Evolutionary conservation across 2,113 vertebrate genomes (phyloP).

Genomic region (Euleptes europaea): DNA sequence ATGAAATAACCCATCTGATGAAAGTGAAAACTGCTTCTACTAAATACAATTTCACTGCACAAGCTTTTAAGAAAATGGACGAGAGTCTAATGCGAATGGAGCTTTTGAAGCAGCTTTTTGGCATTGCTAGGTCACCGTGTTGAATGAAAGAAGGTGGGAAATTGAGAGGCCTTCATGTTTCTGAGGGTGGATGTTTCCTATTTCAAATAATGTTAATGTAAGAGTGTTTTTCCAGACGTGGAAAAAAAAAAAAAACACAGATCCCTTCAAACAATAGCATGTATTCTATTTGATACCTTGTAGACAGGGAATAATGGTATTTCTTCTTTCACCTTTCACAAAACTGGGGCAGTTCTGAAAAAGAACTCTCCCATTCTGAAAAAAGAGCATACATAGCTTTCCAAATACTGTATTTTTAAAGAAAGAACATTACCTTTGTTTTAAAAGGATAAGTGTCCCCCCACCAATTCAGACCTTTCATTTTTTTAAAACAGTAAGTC

Average conservation of each 20-base stretch:
- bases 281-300: neutral
- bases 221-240: neutral
- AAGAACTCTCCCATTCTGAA: too few relatives aligned
- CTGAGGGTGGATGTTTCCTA: neutral
- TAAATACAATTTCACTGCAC: neutral
- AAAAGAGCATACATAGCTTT: neutral
- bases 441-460: neutral
- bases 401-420: neutral
- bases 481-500: too few relatives aligned
- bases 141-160: neutral
- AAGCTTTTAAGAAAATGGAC: slow-evolving; percentile 2
- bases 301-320: neutral
- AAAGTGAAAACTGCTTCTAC: neutral
- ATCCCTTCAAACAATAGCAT: neutral
- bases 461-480: too few relatives aligned
- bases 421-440: neutral
- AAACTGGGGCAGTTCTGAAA: neutral
- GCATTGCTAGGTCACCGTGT: neutral
- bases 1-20: neutral
- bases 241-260: neutral
- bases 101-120: neutral
- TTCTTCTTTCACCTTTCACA: neutral
- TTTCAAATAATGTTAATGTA: neutral
- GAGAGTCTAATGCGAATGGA: neutral
- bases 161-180: neutral